Evolutionary conservation across 1,140 invertebrate genomes (phyloP).

Genomic region (Chlorops oryzae): DNA sequence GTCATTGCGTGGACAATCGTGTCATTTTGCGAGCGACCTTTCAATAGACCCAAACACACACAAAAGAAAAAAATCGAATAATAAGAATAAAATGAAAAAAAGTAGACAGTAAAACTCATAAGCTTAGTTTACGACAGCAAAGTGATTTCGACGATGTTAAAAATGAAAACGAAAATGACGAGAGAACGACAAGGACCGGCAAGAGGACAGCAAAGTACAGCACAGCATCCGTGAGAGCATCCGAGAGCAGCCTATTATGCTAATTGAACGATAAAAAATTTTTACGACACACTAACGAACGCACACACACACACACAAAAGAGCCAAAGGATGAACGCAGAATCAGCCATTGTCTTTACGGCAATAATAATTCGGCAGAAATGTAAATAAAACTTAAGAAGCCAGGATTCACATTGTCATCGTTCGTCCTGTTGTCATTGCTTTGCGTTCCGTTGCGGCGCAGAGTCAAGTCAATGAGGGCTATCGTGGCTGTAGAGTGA

Average conservation of each 20-base stretch:
- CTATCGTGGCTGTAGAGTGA: no score
- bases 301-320: no score
- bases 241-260: slow-evolving; percentile 47
- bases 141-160: no score
- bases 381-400: slow-evolving; percentile 11
- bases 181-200: no score
- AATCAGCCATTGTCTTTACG: slow-evolving; percentile 6
- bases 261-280: slow-evolving; percentile 44
- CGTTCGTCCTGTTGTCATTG: background rate
- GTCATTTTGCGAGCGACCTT: slow-evolving; percentile 27
- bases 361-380: slow-evolving; percentile 12
- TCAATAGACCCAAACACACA: slow-evolving; percentile 20
- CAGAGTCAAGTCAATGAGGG: no score
- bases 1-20: slow-evolving; percentile 9
- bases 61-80: slow-evolving; percentile 14
- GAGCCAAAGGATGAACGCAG: no score
- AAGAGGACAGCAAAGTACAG: no score
- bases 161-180: no score
- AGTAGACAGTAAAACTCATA: no score
- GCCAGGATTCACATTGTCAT: background rate
- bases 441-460: slow-evolving; percentile 2
- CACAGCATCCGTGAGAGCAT: no score
- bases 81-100: no score
- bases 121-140: no score
- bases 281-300: slow-evolving; percentile 12